phyloP scores from a whole-genome alignment of 2,797 vertebrate species.

The Spinus pinus region DNA sequence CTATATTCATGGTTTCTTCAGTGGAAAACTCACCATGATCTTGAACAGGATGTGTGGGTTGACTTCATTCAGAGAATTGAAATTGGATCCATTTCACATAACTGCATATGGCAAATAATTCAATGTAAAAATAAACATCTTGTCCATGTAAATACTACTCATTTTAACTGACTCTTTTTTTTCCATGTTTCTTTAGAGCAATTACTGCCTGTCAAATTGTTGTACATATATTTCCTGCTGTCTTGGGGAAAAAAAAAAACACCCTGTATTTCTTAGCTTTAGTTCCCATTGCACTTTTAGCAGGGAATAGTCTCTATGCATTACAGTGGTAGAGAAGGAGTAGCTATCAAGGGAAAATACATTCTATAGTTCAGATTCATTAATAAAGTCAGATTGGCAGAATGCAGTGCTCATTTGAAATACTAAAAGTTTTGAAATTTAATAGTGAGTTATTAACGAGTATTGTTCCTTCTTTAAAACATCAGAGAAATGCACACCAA shows the following conservation, averaged over 20 bases:
- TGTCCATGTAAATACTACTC: conserved; percentile 46
- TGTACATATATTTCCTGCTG: conserved; percentile 9
- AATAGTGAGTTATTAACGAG: not conserved
- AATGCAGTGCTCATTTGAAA: not conserved
- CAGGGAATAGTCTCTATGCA: not conserved
- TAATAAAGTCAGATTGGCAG: not conserved
- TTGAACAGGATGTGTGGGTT: conserved; percentile 29
- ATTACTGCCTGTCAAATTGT: conserved; percentile 50
- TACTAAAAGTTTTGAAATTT: not conserved
- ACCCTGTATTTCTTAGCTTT: not conserved
- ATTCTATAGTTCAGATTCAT: not conserved
- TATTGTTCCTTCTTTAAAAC: not conserved
- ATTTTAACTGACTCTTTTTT: conserved; percentile 32
- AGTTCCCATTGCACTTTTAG: conserved; percentile 17
- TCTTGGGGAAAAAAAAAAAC: not conserved
- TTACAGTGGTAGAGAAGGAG: not conserved
- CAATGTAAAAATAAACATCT: conserved; percentile 54
- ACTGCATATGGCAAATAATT: conserved; percentile 56
- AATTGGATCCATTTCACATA: conserved; percentile 59
- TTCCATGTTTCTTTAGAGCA: not conserved
- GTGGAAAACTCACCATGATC: conserved; percentile 23
- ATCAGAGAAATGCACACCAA: not conserved
- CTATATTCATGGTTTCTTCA: conserved; percentile 12
- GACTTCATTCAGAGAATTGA: conserved; percentile 28
- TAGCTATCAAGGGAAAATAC: not conserved